Evolutionary conservation across 2,888 invertebrate genomes (phyloP), one percentile per base, ranked within the genome.

Genomic region (Cryptophagus acutangulus): DNA sequence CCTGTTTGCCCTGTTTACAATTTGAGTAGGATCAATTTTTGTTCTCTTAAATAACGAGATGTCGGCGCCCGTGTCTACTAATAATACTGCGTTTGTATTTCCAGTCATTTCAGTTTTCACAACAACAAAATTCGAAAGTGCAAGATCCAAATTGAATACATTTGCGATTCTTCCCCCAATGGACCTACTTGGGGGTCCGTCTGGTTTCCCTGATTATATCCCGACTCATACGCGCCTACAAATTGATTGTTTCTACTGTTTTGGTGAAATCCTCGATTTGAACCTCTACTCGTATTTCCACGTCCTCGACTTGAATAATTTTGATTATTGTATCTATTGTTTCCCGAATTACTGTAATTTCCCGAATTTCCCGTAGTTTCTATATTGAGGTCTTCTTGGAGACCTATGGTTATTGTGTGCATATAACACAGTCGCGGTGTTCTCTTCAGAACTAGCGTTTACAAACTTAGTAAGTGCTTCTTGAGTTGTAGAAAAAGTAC

Each of bases 111-210:
- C 14, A 15, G 28, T 33, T n/a, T 28, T 20, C 9, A 31, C 24
- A 4, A 17, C n/a, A 13, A 57, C 55, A 14, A 49, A 55, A 8
- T 35, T 38, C 3, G 38, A 35, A 15, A 38, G 33, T 17, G 33
- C 9, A 9, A n/a, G n/a, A n/a, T n/a, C n/a, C n/a, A n/a, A n/a
- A n/a, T n/a, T n/a, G n/a, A n/a, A n/a, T n/a, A n/a, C n/a, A n/a
- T n/a, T n/a, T n/a, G n/a, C n/a, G n/a, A 20, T 20, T 9, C 5
- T 20, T 29, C n/a, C 29, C 29, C 29, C 29, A 29, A 29, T 6
- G 5, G 29, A 4, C 6, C 29, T 13, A 6, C 5, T 29, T 29
- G 29, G 29, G 29, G 29, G 29, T n/a, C n/a, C 10, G 29, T 4
- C 8, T 17, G 16, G 31, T 31, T 31, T 31, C 31, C 31, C 31